Evolutionary conservation across 1,140 invertebrate species (phyloP).

Genomic region (Sipha flava): DNA sequence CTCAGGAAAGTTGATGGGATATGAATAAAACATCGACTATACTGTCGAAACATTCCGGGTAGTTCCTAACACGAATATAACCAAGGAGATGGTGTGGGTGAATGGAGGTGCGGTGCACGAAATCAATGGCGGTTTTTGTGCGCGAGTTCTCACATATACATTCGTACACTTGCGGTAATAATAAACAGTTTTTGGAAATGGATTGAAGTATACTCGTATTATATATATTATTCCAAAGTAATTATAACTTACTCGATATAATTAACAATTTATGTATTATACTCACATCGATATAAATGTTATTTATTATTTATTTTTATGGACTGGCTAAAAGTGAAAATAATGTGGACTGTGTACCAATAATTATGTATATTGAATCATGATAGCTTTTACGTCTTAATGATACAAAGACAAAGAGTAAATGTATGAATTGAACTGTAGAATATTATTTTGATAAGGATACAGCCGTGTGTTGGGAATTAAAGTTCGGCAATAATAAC

Average conservation of each 20-base stretch:
- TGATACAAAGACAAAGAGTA: no score
- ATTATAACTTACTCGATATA: no score
- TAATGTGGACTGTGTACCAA: no score
- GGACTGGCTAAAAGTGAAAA: no score
- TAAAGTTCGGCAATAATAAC: background rate
- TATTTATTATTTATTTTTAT: no score
- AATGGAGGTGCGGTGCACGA: background rate
- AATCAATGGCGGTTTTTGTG: background rate
- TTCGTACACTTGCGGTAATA: background rate
- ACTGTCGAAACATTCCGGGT: background rate
- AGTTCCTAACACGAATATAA: background rate
- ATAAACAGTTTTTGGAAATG: no score
- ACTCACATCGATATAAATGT: no score
- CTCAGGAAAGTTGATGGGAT: background rate
- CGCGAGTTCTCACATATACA: background rate
- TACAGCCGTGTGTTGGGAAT: background rate
- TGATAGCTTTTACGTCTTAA: no score
- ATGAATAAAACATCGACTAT: slow-evolving; percentile 22
- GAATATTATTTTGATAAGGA: background rate
- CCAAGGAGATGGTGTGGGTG: background rate
- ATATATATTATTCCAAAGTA: no score
- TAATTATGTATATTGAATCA: no score
- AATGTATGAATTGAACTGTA: background rate
- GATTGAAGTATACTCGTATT: no score
- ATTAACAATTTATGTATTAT: no score